A percentile compares a stretch with the other conserved stretches of the same genome.
phyloP scores from a whole-genome alignment of 2,797 vertebrate species.

The Acomys russatus region DNA sequence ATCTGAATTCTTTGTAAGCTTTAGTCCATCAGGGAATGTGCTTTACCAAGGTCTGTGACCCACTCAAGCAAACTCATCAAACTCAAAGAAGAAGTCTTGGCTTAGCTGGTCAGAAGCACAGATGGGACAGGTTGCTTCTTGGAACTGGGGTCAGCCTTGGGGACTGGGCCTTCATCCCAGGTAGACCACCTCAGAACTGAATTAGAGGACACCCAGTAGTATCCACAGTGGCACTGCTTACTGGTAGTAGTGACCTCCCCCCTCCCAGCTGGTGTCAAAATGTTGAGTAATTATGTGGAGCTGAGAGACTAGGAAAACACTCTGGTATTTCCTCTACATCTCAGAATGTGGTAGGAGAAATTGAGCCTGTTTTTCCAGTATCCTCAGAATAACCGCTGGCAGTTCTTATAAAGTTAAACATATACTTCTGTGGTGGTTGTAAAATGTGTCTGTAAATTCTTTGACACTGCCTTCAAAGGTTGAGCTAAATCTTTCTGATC shows the following conservation, averaged over 20 bases:
- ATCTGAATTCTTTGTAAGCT: neutral
- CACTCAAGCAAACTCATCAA: neutral
- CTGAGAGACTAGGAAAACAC: neutral
- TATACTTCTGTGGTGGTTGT: neutral
- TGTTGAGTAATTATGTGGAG: slow-evolving; percentile 10
- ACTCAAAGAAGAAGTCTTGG: neutral
- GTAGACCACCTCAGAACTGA: neutral
- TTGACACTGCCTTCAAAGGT: slow-evolving; percentile 33
- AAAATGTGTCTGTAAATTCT: slow-evolving; percentile 49
- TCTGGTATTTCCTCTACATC: neutral
- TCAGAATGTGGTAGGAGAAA: slow-evolving; percentile 10
- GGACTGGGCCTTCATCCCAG: neutral
- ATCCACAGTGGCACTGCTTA: neutral
- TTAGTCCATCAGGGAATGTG: neutral
- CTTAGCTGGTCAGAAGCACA: neutral
- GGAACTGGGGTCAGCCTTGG: neutral
- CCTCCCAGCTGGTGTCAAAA: neutral
- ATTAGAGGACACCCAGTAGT: neutral
- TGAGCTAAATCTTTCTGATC: slow-evolving; percentile 57
- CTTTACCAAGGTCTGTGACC: neutral
- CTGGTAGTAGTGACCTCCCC: neutral
- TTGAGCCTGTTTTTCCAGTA: slow-evolving; percentile 34
- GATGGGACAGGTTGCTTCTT: neutral
- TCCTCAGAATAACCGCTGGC: slow-evolving; percentile 14
- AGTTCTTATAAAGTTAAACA: slow-evolving; percentile 48